A percentile compares a stretch with the other conserved stretches of the same genome.
phyloP scores from a whole-genome alignment of 2,797 vertebrate species.

The Coregonus suidteri region DNA sequence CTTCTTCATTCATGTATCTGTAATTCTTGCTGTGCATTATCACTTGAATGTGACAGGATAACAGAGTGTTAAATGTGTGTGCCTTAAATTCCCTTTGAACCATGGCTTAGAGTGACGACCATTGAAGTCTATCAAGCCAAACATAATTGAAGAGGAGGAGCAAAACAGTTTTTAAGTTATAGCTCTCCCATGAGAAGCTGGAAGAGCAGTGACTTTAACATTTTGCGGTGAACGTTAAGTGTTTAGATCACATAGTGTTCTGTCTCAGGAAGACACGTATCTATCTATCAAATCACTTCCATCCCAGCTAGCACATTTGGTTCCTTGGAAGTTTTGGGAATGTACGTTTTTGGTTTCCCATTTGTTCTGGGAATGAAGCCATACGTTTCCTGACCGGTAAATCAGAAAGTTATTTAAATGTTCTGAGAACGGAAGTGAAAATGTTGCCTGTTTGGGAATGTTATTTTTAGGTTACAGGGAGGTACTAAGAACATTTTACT shows the following conservation, averaged over 20 bases:
- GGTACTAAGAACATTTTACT: no score
- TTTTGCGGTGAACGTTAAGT: neutral
- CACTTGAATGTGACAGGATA: neutral
- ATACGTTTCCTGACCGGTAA: no score
- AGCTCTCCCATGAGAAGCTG: neutral
- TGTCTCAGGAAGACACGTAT: no score
- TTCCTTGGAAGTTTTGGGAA: no score
- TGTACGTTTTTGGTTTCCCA: no score
- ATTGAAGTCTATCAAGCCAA: neutral
- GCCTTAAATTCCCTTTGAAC: neutral
- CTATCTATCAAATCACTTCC: neutral
- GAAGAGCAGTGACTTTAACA: neutral
- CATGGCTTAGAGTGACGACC: neutral
- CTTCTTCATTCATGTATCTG: constrained; percentile 14
- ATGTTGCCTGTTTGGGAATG: no score
- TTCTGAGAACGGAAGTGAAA: no score
- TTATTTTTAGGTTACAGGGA: no score
- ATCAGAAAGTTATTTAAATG: no score
- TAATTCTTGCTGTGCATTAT: constrained; percentile 6
- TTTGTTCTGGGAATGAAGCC: no score
- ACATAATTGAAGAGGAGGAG: neutral
- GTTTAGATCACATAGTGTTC: neutral
- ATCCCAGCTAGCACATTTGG: neutral
- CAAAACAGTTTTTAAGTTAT: neutral
- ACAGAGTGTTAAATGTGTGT: neutral